Evolutionary conservation across 2,797 vertebrate genomes (phyloP).

Genomic region (Psittacula derbiana): DNA sequence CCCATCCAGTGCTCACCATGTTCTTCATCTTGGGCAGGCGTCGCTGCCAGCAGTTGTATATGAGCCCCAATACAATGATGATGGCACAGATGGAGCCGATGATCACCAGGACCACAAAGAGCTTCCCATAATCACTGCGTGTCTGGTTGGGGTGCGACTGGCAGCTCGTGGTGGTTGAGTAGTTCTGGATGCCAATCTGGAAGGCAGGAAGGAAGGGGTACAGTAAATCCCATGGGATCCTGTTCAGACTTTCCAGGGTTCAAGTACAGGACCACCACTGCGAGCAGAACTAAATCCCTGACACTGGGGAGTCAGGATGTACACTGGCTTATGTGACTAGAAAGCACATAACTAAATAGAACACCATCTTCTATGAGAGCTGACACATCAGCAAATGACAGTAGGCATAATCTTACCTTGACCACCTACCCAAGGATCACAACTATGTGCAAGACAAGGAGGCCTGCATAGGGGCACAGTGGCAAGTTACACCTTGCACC

Average conservation of each 20-base stretch:
- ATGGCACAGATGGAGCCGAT: slow-evolving; percentile 94
- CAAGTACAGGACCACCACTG: background rate
- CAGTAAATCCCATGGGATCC: background rate
- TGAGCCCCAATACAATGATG: slow-evolving; percentile 92
- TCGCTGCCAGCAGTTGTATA: slow-evolving; percentile 97
- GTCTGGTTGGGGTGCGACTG: slow-evolving; percentile 85
- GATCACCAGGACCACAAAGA: slow-evolving; percentile 94
- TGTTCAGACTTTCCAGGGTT: background rate
- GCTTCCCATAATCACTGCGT: slow-evolving; percentile 93
- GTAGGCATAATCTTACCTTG: background rate
- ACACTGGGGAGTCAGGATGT: background rate
- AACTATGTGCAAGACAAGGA: background rate
- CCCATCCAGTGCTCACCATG: slow-evolving; percentile 74
- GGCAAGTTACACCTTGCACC: background rate
- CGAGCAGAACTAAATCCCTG: background rate
- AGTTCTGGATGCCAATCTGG: slow-evolving; percentile 92
- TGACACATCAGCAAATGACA: background rate
- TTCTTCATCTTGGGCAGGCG: slow-evolving; percentile 90
- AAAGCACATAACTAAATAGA: background rate
- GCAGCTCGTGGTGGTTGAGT: slow-evolving; percentile 85
- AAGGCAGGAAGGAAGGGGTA: background rate
- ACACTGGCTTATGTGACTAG: background rate
- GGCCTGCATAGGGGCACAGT: background rate
- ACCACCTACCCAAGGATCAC: background rate
- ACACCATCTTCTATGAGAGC: background rate